Evolutionary conservation across 2,113 vertebrate genomes (phyloP).

Genomic region (Pardalotus punctatus): DNA sequence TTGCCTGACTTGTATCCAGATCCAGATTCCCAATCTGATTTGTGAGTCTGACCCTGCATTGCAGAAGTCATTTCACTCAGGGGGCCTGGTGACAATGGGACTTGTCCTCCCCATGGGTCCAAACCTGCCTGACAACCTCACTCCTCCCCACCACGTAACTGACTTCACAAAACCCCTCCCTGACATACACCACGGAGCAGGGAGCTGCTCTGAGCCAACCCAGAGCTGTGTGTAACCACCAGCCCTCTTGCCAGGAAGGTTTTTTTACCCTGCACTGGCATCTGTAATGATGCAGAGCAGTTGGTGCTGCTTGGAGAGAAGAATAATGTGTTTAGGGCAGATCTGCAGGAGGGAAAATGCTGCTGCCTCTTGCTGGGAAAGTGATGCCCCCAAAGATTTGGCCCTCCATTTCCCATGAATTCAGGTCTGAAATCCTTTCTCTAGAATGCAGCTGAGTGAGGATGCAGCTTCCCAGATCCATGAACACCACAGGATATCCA

Average conservation of each 20-base stretch:
- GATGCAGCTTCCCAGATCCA: neutral
- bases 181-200: neutral
- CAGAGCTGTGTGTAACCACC: neutral
- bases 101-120: neutral
- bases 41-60: neutral
- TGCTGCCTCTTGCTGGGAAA: neutral
- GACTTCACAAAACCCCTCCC: neutral
- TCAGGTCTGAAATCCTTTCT: neutral
- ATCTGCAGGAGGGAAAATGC: neutral
- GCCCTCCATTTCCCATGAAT: fast-evolving
- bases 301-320: neutral
- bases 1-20: neutral
- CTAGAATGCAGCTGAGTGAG: neutral
- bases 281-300: neutral
- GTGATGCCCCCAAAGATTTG: neutral
- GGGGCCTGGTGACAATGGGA: neutral
- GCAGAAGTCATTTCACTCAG: neutral
- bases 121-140: neutral
- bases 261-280: fast-evolving
- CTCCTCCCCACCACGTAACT: neutral
- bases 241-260: neutral
- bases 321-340: neutral
- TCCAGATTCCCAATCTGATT: neutral
- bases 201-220: neutral
- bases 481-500: fast-evolving